A percentile compares a stretch with the other conserved stretches of the same genome.
Conservation (phyloP, 2,888 invertebrate genomes). For the Gonocerus acuteangulatus region DNA sequence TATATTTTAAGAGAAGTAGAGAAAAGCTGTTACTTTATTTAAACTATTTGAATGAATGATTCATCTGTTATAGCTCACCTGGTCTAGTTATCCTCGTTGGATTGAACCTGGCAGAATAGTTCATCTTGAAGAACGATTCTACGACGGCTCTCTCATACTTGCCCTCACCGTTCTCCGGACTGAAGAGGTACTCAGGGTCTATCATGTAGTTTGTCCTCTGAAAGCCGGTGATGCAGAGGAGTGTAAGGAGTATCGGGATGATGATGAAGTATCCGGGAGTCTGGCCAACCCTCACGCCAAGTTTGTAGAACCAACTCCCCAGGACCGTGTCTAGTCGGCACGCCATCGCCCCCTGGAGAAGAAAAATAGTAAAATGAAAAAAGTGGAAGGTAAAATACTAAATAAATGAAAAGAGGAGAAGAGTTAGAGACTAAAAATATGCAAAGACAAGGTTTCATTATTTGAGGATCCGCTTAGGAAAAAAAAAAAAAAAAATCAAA, state of each 20-base stretch:
- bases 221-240: constrained; percentile 78
- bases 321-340: constrained; percentile 63
- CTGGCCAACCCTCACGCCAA: constrained; percentile 69
- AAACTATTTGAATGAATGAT: too few relatives aligned
- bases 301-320: constrained; percentile 70
- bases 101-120: constrained; percentile 77
- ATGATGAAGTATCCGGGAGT: constrained; percentile 84
- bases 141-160: constrained; percentile 73
- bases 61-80: too few relatives aligned
- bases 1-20: too few relatives aligned
- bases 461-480: too few relatives aligned
- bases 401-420: too few relatives aligned
- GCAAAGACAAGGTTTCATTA: too few relatives aligned
- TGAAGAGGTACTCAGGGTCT: constrained; percentile 88
- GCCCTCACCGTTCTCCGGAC: constrained; percentile 78
- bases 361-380: too few relatives aligned
- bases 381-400: too few relatives aligned
- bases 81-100: constrained; percentile 80
- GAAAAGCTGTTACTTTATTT: too few relatives aligned
- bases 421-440: too few relatives aligned
- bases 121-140: constrained; percentile 77
- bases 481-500: too few relatives aligned
- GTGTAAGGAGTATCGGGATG: constrained; percentile 70
- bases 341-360: constrained; percentile 30
- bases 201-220: constrained; percentile 81